Evolutionary conservation across 2,797 vertebrate species (phyloP), one percentile per base, ranked within the genome.

Genomic region (Enteromius anoplus): DNA sequence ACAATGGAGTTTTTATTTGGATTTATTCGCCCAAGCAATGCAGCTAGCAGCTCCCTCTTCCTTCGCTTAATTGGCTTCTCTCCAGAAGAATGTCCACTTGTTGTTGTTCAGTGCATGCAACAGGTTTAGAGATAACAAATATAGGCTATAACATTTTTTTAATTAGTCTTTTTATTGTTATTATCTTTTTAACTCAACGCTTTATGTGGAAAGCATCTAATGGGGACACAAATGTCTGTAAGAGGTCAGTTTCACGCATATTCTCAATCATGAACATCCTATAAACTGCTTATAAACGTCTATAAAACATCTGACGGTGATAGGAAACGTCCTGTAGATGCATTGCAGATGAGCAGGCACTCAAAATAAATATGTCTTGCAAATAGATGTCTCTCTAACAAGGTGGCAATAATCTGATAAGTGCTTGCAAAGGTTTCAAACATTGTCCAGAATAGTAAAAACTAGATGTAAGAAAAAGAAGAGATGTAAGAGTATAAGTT

Each of bases 1-100:
- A 85, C 84, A 84, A 94, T 92, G 85, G 32, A 89, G 84, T 92
- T 93, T 91, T 89, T 91, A 92, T 86, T 68, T 75, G 90, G 89
- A 90, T 87, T 86, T 88, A 90, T 85, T 86, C 86, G 85, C 79
- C 68, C 85, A 85, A 88, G 91, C 91, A 92, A 91, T 85, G 81
- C 12, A 51, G 42, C 40, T 9, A 9, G 17, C 12, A 86, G 87
- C 81, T 76, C 85, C 87, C 86, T 86, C 45, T 14, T 42, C 64
- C 23, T 45, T 4, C 2, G 26, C 17, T 10, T 68, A 26, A 55
- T 79, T 69, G 32, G 49, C 49, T 17, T 23, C n/a, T 51, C 15
- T 32, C 26, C 45, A 15, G 40, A 58, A 12, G 14, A 75, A 23
- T 78, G 42, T 10, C 34, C 40, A 6, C 29, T 29, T 26, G 26